Conservation (phyloP, 1,140 invertebrate genomes). For the Philotrypesis tridentata region DNA sequence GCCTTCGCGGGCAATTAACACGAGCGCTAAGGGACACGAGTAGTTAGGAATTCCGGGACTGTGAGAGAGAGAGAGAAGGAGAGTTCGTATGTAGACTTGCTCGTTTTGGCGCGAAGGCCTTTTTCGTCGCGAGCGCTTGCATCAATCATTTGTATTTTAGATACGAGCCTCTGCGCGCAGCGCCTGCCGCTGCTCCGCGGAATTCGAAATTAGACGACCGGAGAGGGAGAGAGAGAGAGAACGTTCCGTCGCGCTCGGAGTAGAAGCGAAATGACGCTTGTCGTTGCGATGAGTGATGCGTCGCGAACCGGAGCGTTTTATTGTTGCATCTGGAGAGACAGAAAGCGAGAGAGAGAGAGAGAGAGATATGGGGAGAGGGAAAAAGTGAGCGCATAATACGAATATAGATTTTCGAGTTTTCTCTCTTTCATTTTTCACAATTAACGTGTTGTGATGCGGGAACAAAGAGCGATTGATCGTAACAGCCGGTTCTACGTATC, state of each 20-base stretch:
- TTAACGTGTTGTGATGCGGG: too few species aligned
- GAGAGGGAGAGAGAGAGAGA: too few species aligned
- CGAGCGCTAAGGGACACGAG: conserved; percentile 45
- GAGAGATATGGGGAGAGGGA: too few species aligned
- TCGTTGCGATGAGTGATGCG: conserved; percentile 14
- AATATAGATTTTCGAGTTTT: neutral
- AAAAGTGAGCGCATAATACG: neutral
- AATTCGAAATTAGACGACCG: conserved; percentile 29
- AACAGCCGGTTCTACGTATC: too few species aligned
- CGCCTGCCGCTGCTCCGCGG: conserved; percentile 5
- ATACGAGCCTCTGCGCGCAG: neutral
- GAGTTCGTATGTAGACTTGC: neutral
- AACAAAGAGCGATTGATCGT: neutral
- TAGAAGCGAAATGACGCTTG: neutral
- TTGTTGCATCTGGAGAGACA: too few species aligned
- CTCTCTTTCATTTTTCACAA: neutral
- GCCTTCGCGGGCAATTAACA: conserved; percentile 49
- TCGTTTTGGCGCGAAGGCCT: neutral
- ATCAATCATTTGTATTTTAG: conserved; percentile 43
- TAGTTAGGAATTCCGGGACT: conserved; percentile 2
- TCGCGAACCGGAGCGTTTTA: neutral
- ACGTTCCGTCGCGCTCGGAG: neutral
- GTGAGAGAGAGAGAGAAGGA: neutral
- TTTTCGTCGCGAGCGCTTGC: conserved; percentile 8
- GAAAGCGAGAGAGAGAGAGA: too few species aligned